phyloP scores from a whole-genome alignment of 2,113 vertebrate genomes.

The Vireo altiloquus region DNA sequence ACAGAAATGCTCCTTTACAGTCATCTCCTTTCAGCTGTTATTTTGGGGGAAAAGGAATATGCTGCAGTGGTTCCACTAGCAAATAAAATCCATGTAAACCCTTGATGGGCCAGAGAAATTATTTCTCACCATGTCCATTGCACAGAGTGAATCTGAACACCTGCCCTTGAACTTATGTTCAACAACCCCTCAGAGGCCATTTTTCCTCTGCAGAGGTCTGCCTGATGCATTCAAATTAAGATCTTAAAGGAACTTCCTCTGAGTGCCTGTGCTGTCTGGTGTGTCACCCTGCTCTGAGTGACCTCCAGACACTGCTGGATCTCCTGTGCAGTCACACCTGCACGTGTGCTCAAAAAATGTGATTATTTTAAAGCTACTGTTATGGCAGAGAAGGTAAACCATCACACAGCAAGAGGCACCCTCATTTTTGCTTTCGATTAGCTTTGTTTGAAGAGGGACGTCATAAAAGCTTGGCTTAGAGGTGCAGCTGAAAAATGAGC shows the following conservation, averaged over 20 bases:
- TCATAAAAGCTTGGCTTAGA: not conserved
- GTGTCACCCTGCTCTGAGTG: not conserved
- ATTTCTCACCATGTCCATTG: not conserved
- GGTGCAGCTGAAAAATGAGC: not conserved
- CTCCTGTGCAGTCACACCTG: not conserved
- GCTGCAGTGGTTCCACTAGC: not conserved
- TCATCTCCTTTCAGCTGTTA: not conserved
- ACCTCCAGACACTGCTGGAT: not conserved
- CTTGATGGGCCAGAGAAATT: not conserved
- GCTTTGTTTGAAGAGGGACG: not conserved
- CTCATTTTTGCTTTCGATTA: not conserved
- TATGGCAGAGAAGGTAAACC: not conserved
- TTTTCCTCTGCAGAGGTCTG: not conserved
- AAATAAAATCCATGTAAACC: not conserved
- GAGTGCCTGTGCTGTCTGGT: not conserved
- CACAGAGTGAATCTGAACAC: not conserved
- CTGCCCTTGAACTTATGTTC: not conserved
- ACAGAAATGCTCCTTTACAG: not conserved
- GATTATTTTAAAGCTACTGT: not conserved
- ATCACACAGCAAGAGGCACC: not conserved
- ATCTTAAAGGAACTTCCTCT: not conserved
- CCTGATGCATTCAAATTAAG: not conserved
- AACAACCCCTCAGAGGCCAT: not conserved
- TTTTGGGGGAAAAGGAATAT: not conserved
- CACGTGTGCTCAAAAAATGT: fast-evolving